Evolutionary conservation across 2,888 invertebrate genomes (phyloP).

Genomic region (Lordiphosa andalusiaca): DNA sequence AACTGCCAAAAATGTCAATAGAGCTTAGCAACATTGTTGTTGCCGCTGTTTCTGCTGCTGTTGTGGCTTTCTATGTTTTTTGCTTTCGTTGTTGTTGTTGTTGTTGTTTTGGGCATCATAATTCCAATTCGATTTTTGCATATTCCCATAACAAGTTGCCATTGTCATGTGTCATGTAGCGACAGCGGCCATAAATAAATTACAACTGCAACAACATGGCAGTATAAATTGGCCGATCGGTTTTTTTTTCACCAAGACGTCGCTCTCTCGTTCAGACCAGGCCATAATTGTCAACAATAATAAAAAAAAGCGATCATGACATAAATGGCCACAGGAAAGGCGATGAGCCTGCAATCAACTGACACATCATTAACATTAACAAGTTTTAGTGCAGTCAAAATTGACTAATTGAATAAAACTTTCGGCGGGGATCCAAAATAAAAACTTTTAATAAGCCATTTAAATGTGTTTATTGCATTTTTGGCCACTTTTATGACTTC

Average conservation of each 20-base stretch:
- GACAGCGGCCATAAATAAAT: constrained; percentile 72
- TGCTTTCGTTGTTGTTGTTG: constrained; percentile 5
- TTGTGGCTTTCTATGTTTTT: constrained; percentile 20
- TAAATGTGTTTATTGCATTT: no score
- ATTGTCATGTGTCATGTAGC: constrained; percentile 73
- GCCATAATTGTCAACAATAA: constrained; percentile 71
- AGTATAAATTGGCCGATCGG: constrained; percentile 62
- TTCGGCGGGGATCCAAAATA: constrained; percentile 1
- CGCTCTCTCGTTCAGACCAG: constrained; percentile 20
- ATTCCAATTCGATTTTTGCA: constrained; percentile 73
- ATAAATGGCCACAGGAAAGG: constrained; percentile 34
- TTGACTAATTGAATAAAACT: constrained; percentile 28
- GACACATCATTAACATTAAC: constrained; percentile 68
- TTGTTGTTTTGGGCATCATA: constrained; percentile 62
- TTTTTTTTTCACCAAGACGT: constrained; percentile 22
- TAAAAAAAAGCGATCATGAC: constrained; percentile 58
- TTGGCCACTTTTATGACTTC: no score
- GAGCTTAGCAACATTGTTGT: constrained; percentile 25
- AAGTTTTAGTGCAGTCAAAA: constrained; percentile 35
- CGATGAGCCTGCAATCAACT: constrained; percentile 48
- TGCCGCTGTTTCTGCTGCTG: constrained; percentile 1
- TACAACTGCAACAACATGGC: constrained; percentile 65
- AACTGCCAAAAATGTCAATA: constrained; percentile 59
- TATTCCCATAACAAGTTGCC: constrained; percentile 74
- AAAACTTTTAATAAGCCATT: no score